These are phyloP conservation scores for Eupithecia subumbrata DNA, from an alignment of 2,888 invertebrate genomes.

Conservation along the genomic window DNA sequence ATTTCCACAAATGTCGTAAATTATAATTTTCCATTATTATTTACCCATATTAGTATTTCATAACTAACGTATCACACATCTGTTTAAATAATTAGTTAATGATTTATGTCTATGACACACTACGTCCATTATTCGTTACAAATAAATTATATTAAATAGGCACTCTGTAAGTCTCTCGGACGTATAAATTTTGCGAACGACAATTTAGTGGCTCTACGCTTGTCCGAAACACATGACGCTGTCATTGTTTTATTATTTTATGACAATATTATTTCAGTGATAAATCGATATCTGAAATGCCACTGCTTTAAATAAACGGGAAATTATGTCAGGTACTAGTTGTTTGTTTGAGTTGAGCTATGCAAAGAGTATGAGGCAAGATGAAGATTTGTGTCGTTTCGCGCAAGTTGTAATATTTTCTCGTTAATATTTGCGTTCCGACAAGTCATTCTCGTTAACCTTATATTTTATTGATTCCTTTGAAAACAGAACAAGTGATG, in stretches of 20 bases:
- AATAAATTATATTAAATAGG: slow-evolving; percentile 48
- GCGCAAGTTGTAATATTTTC: slow-evolving; percentile 7
- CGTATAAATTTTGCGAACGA: slow-evolving; percentile 49
- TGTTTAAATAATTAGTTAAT: slow-evolving; percentile 44
- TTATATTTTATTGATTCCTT: slow-evolving; percentile 29
- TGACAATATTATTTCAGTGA: slow-evolving; percentile 44
- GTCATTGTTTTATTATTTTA: slow-evolving; percentile 49
- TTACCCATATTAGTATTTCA: slow-evolving; percentile 14
- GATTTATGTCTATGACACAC: slow-evolving; percentile 43
- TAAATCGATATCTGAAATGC: slow-evolving; percentile 41
- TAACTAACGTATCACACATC: slow-evolving; percentile 32
- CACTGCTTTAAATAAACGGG: slow-evolving; percentile 27
- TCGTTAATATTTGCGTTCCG: slow-evolving; percentile 26
- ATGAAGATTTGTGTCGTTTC: slow-evolving; percentile 20
- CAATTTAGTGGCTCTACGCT: slow-evolving; percentile 47
- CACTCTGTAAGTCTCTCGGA: slow-evolving; percentile 44
- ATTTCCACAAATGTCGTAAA: slow-evolving; percentile 13
- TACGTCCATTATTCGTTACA: slow-evolving; percentile 36
- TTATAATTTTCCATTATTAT: slow-evolving; percentile 13
- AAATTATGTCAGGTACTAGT: slow-evolving; percentile 17
- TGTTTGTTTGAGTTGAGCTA: slow-evolving; percentile 23
- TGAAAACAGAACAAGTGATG: slow-evolving; percentile 10
- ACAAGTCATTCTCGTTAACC: slow-evolving; percentile 7
- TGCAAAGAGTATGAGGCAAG: slow-evolving; percentile 19
- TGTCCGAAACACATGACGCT: slow-evolving; percentile 43